These are phyloP conservation scores for Atherix ibis DNA, from an alignment of 2,888 invertebrate species.

Conservation along the genomic window DNA sequence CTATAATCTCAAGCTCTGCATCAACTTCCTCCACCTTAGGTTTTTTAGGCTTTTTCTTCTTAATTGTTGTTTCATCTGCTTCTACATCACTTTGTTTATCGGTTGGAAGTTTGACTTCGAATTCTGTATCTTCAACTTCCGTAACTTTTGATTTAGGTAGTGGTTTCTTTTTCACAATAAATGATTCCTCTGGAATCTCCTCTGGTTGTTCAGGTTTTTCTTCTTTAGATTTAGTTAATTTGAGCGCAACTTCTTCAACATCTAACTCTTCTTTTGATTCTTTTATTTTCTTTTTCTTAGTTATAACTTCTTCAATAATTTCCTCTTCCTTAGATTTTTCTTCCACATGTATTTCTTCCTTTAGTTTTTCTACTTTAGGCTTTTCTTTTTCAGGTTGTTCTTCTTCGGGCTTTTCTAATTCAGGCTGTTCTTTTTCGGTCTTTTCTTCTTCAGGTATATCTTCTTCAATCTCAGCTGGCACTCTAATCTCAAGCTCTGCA, in stretches of 20 bases:
- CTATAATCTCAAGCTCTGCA: slow-evolving; percentile 16
- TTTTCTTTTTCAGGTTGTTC: slow-evolving; percentile 1
- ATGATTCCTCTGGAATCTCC: too few species aligned
- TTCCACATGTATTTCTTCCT: neutral
- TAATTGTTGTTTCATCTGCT: slow-evolving; percentile 21
- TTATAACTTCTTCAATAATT: slow-evolving; percentile 20
- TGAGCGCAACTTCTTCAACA: slow-evolving; percentile 27
- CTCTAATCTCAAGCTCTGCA: slow-evolving; percentile 25
- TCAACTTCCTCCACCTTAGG: slow-evolving; percentile 20
- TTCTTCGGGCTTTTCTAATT: neutral
- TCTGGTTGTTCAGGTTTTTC: slow-evolving; percentile 1
- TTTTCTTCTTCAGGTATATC: slow-evolving; percentile 27
- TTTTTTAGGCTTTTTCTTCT: slow-evolving; percentile 27
- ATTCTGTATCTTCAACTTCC: neutral
- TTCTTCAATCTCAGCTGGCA: slow-evolving; percentile 16
- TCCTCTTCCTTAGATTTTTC: slow-evolving; percentile 14
- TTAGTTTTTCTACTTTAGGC: slow-evolving; percentile 11
- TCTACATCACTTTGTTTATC: slow-evolving; percentile 15
- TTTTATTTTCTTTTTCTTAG: slow-evolving; percentile 25
- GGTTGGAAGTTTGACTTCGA: slow-evolving; percentile 1
- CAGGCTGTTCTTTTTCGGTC: slow-evolving; percentile 17
- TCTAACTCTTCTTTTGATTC: too few species aligned
- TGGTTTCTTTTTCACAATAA: slow-evolving; percentile 22
- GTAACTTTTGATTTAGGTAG: slow-evolving; percentile 16
- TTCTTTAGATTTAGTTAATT: slow-evolving; percentile 19